Conservation (phyloP, 2,888 invertebrate species). For the Pollenia angustigena region DNA sequence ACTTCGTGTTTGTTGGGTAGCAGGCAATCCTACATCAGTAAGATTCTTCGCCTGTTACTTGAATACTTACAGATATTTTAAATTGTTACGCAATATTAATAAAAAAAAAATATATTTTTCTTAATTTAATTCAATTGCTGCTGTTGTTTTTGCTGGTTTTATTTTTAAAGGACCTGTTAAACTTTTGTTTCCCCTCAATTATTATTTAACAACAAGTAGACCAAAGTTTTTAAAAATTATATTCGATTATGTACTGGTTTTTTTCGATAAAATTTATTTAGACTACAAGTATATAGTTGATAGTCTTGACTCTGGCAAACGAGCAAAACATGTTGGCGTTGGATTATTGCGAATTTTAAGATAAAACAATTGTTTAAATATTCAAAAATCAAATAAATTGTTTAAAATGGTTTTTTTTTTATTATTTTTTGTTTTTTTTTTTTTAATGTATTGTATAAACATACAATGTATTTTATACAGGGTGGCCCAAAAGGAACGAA, state of each 20-base stretch:
- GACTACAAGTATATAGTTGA: background rate
- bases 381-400: slow-evolving; percentile 22
- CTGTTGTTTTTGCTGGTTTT: background rate
- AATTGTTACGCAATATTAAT: background rate
- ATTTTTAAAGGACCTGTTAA: slow-evolving; percentile 42
- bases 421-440: background rate
- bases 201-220: slow-evolving; percentile 39
- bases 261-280: slow-evolving; percentile 30
- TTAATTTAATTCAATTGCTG: slow-evolving; percentile 1
- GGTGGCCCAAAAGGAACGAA: too few species aligned
- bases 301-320: slow-evolving; percentile 19
- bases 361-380: slow-evolving; percentile 44
- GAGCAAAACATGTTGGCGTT: slow-evolving; percentile 45
- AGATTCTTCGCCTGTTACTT: too few species aligned
- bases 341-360: slow-evolving; percentile 1
- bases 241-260: slow-evolving; percentile 40
- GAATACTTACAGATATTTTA: background rate
- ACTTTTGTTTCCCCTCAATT: slow-evolving; percentile 12
- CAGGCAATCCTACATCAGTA: too few species aligned
- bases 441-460: background rate
- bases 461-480: background rate
- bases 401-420: slow-evolving; percentile 18
- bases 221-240: slow-evolving; percentile 33
- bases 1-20: too few species aligned
- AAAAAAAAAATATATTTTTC: background rate